Evolutionary conservation across 1,140 invertebrate species (phyloP).

Genomic region (Diprion similis): DNA sequence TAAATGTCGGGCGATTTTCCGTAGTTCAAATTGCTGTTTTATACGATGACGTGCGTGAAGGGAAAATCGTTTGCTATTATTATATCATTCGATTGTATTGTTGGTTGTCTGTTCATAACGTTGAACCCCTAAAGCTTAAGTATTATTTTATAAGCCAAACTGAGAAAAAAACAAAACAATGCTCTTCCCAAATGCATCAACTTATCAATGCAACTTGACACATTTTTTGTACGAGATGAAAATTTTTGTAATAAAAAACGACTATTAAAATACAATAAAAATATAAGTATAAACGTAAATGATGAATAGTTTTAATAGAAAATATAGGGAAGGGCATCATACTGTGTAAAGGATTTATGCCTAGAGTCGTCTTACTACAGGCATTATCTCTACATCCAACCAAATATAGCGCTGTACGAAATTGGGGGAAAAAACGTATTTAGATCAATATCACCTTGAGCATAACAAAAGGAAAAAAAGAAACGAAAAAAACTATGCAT

Average conservation of each 20-base stretch:
- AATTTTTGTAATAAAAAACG: constrained; percentile 8
- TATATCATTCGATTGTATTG: not conserved
- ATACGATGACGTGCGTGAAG: not conserved
- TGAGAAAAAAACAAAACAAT: constrained; percentile 8
- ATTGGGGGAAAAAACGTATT: not conserved
- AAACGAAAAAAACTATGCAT: not conserved
- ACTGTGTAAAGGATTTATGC: not conserved
- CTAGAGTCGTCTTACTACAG: not conserved
- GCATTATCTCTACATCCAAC: not conserved
- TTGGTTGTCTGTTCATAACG: not conserved
- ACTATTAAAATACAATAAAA: not conserved
- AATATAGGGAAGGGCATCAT: not conserved
- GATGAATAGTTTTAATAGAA: not conserved
- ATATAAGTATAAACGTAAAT: constrained; percentile 2
- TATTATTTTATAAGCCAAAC: constrained; percentile 8
- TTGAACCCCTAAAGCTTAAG: not conserved
- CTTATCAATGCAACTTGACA: constrained; percentile 15
- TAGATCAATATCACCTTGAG: not conserved
- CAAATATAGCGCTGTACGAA: constrained; percentile 5
- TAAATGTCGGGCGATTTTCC: not conserved
- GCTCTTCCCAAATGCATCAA: constrained; percentile 10
- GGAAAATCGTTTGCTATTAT: not conserved
- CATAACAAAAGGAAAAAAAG: not conserved
- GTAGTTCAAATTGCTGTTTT: no score
- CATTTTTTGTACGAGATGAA: not conserved